phyloP scores from a whole-genome alignment of 2,797 vertebrate genomes.

The Coranthus polyacanthus region DNA sequence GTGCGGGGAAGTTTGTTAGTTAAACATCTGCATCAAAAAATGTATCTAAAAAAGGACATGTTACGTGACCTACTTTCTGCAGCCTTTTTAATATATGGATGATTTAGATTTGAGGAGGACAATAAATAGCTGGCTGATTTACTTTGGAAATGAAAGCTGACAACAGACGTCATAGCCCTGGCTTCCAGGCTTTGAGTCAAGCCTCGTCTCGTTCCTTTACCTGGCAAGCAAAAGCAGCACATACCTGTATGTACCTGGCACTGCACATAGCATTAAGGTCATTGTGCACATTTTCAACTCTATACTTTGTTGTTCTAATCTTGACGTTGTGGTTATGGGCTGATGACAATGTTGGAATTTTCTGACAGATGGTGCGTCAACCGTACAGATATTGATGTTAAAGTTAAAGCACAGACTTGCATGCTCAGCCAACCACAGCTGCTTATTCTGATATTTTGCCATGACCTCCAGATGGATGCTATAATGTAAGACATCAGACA shows the following conservation, averaged over 20 bases:
- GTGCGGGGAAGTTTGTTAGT: constrained; percentile 10
- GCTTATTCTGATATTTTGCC: constrained; percentile 50
- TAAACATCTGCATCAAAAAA: constrained; percentile 19
- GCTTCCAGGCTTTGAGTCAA: constrained; percentile 63
- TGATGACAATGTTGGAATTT: constrained; percentile 21
- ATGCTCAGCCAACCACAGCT: constrained; percentile 49
- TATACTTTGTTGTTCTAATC: constrained; percentile 48
- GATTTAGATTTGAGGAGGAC: constrained; percentile 28
- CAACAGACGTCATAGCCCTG: constrained; percentile 51
- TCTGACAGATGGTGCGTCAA: constrained; percentile 33
- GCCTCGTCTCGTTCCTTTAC: constrained; percentile 65
- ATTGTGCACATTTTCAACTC: constrained; percentile 40
- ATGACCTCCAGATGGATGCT: constrained; percentile 49
- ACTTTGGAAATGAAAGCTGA: constrained; percentile 62
- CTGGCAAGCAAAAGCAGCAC: constrained; percentile 59
- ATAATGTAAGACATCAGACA: constrained; percentile 42
- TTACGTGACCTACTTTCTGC: constrained; percentile 42
- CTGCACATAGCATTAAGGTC: constrained; percentile 49
- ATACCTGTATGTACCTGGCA: constrained; percentile 58
- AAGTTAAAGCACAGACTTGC: constrained; percentile 23
- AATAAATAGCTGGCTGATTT: constrained; percentile 55
- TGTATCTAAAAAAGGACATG: constrained; percentile 6
- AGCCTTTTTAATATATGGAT: constrained; percentile 23
- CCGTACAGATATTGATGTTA: constrained; percentile 24
- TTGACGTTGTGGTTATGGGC: constrained; percentile 24